Conservation (phyloP, 2,888 invertebrate species). For the Eulithis testata region DNA sequence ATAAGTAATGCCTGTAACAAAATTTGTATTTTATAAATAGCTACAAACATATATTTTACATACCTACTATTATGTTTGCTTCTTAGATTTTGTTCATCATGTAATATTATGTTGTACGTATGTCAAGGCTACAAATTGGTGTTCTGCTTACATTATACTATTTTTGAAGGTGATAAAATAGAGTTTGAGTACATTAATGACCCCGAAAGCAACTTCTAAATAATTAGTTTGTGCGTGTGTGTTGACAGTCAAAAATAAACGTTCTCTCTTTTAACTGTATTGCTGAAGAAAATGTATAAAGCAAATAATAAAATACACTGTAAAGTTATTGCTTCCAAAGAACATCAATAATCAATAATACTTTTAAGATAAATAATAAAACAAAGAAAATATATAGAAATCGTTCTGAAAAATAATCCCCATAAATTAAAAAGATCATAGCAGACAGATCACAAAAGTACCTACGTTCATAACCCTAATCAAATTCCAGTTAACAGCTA, state of each 20-base stretch:
- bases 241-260: conserved; percentile 55
- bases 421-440: conserved; percentile 42
- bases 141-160: conserved; percentile 74
- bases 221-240: conserved; percentile 68
- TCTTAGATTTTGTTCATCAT: conserved; percentile 39
- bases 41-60: conserved; percentile 40
- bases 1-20: conserved; percentile 26
- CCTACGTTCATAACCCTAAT: conserved; percentile 71
- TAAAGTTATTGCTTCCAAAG: conserved; percentile 24
- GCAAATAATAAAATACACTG: conserved; percentile 10
- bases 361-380: not conserved
- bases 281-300: conserved; percentile 31
- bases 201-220: conserved; percentile 67
- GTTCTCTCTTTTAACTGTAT: conserved; percentile 40
- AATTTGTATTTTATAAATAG: conserved; percentile 39
- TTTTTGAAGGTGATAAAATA: conserved; percentile 57
- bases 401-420: conserved; percentile 16
- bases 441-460: conserved; percentile 63
- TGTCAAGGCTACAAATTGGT: conserved; percentile 78
- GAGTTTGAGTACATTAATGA: conserved; percentile 59
- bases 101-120: conserved; percentile 40
- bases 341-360: conserved; percentile 19
- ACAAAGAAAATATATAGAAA: conserved; percentile 22
- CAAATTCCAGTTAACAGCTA: conserved; percentile 76
- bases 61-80: conserved; percentile 24